Conservation (phyloP, 2,888 invertebrate species). For the Oasisia sp. region DNA sequence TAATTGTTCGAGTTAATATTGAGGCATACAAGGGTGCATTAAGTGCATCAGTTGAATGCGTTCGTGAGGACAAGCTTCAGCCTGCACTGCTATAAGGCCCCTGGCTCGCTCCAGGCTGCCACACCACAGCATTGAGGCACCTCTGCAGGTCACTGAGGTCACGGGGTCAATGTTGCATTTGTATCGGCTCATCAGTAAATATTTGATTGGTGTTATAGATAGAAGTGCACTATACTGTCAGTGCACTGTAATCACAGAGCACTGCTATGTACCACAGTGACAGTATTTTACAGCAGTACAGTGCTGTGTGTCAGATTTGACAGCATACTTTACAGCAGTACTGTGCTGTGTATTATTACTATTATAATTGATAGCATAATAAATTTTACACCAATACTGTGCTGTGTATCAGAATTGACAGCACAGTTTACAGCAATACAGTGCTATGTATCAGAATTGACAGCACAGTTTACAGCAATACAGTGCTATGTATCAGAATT, state of each 20-base stretch:
- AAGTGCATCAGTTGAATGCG: not conserved
- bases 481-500: too few species aligned
- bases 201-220: conserved; percentile 10
- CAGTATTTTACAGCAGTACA: not conserved
- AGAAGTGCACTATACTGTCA: not conserved
- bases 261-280: not conserved
- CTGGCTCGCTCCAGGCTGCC: not conserved
- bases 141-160: not conserved
- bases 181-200: not conserved
- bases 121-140: not conserved
- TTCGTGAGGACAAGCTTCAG: not conserved
- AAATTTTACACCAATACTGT: too few species aligned
- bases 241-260: not conserved
- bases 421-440: not conserved
- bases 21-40: not conserved
- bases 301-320: not conserved
- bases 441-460: not conserved
- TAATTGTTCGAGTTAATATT: not conserved
- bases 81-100: not conserved
- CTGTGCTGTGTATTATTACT: not conserved
- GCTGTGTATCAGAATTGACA: not conserved
- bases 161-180: not conserved
- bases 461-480: not conserved
- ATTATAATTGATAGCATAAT: not conserved
- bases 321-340: not conserved